phyloP scores from a whole-genome alignment of 1,140 invertebrate genomes.

The Zaprionus davidi region DNA sequence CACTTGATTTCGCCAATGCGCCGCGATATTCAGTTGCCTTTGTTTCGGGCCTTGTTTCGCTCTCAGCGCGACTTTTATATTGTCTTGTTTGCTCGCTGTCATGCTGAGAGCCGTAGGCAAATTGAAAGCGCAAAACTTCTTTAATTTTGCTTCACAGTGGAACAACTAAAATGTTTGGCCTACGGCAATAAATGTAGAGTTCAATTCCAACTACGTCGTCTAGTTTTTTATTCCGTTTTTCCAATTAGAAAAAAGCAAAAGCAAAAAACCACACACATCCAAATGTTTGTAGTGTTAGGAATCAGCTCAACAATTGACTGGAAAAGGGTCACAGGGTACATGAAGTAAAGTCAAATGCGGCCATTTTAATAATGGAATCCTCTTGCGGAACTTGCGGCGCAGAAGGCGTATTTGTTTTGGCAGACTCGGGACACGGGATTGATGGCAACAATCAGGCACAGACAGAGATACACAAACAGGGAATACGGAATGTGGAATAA shows the following conservation, averaged over 20 bases:
- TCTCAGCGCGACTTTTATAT: background rate
- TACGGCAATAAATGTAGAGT: conserved; percentile 76
- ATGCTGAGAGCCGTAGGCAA: conserved; percentile 47
- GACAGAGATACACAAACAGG: conserved; percentile 23
- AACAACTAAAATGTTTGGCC: conserved; percentile 67
- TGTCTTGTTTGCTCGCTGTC: conserved; percentile 22
- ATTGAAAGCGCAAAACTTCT: conserved; percentile 76
- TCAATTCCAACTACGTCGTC: conserved; percentile 59
- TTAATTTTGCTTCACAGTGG: conserved; percentile 65
- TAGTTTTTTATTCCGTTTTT: conserved; percentile 48
- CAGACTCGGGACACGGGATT: conserved; percentile 22
- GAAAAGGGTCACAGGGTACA: background rate
- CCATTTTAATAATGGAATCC: conserved; percentile 39
- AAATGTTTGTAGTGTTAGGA: background rate
- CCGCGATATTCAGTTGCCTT: conserved; percentile 38
- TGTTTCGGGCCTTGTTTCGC: background rate
- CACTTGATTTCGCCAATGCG: conserved; percentile 49
- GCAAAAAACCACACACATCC: background rate
- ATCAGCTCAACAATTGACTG: background rate
- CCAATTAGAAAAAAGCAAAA: conserved; percentile 62
- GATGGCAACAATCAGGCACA: conserved; percentile 43
- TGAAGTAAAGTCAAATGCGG: conserved; percentile 17
- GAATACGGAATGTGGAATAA: background rate
- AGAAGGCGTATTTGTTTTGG: conserved; percentile 29
- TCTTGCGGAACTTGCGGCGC: conserved; percentile 1